These are phyloP conservation scores for Psettodes erumei DNA, from an alignment of 2,113 vertebrate species.

Conservation along the genomic window DNA sequence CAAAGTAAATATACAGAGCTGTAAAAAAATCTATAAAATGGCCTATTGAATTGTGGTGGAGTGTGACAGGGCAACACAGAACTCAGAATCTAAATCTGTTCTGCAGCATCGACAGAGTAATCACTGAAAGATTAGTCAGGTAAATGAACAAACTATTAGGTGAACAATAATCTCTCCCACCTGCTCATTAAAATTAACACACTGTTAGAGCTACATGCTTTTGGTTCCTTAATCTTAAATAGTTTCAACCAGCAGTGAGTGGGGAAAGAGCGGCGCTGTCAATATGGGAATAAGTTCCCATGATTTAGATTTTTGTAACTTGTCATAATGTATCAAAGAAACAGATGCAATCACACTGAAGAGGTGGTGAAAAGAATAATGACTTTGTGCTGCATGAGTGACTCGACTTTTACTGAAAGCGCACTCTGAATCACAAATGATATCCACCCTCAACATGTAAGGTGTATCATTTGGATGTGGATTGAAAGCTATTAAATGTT, in stretches of 20 bases:
- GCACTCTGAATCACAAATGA: conserved; percentile 2
- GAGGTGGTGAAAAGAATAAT: conserved; percentile 10
- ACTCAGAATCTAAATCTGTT: conserved; percentile 9
- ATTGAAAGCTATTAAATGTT: not conserved
- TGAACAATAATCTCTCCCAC: conserved; percentile 57
- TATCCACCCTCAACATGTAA: not conserved
- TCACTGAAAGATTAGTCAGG: conserved; percentile 45
- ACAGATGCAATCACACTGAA: conserved; percentile 3
- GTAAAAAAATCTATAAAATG: conserved; percentile 5
- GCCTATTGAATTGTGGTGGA: not conserved
- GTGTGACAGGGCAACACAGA: not conserved
- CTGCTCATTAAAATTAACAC: conserved; percentile 57
- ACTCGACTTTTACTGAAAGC: conserved; percentile 25
- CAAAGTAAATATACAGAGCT: not conserved
- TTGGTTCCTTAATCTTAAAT: conserved; percentile 33
- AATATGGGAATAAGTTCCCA: conserved; percentile 8
- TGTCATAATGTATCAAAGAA: not conserved
- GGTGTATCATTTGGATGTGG: not conserved
- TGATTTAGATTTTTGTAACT: conserved; percentile 1
- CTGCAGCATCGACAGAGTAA: conserved; percentile 27
- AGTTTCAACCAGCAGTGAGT: conserved; percentile 29
- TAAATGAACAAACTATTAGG: conserved; percentile 49
- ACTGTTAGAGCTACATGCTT: not conserved
- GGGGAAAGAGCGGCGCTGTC: conserved; percentile 17
- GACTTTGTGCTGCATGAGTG: conserved; percentile 30